These are phyloP conservation scores for Esox lucius DNA, from an alignment of 2,797 vertebrate genomes.

Conservation along the genomic window DNA sequence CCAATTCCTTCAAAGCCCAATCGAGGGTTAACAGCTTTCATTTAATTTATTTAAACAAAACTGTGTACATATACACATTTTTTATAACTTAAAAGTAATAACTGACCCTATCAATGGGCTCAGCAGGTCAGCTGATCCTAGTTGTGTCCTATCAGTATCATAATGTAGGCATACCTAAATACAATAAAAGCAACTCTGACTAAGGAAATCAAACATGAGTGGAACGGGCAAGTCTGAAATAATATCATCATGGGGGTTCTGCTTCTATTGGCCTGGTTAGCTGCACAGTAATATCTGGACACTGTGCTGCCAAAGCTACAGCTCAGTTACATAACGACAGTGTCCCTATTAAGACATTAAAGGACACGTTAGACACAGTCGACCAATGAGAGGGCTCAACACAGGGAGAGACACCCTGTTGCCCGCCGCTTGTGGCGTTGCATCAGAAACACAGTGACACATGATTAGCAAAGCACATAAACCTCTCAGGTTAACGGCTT, in stretches of 20 bases:
- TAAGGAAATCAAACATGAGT: conserved; percentile 50
- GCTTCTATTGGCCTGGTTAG: conserved; percentile 61
- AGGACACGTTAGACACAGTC: conserved; percentile 41
- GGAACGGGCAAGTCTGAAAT: conserved; percentile 31
- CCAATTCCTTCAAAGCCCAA: conserved; percentile 14
- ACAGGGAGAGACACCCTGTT: conserved; percentile 36
- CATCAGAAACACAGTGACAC: conserved; percentile 11
- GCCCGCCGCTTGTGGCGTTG: conserved; percentile 53
- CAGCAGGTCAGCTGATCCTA: conserved; percentile 1
- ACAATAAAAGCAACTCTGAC: conserved; percentile 31
- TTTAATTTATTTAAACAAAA: background rate
- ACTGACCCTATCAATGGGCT: background rate
- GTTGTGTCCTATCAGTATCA: conserved; percentile 37
- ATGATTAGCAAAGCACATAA: conserved; percentile 36
- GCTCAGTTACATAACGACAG: conserved; percentile 49
- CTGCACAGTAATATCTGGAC: conserved; percentile 54
- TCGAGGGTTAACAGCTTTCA: conserved; percentile 4
- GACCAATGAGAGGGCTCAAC: conserved; percentile 45
- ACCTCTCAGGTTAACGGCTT: conserved; percentile 67
- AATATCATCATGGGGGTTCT: conserved; percentile 51
- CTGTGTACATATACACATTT: background rate
- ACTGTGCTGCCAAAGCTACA: conserved; percentile 55
- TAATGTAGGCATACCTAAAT: conserved; percentile 34
- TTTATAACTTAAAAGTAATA: background rate
- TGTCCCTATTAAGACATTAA: conserved; percentile 30